Evolutionary conservation across 2,888 invertebrate genomes (phyloP).

Genomic region (Meloe dianella): DNA sequence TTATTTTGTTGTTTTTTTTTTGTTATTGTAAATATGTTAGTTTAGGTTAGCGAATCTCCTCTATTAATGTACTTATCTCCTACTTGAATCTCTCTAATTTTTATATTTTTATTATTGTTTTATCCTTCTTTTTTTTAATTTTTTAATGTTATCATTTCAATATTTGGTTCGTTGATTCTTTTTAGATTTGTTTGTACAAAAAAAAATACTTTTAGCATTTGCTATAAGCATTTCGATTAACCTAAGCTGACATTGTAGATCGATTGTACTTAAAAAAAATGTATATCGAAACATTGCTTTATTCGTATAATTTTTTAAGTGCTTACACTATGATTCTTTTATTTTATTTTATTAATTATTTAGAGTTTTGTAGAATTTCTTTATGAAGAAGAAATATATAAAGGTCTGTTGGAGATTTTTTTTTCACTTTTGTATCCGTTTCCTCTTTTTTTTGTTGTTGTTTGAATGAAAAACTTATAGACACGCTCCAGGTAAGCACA

Average conservation of each 20-base stretch:
- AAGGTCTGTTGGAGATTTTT: slow-evolving; percentile 29
- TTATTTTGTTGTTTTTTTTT: neutral
- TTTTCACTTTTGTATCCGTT: slow-evolving; percentile 21
- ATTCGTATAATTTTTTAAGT: slow-evolving; percentile 26
- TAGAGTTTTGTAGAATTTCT: slow-evolving; percentile 35
- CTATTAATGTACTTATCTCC: slow-evolving; percentile 12
- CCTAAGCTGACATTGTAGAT: slow-evolving; percentile 33
- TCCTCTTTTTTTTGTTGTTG: slow-evolving; percentile 16
- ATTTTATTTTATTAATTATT: slow-evolving; percentile 27
- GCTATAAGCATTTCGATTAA: slow-evolving; percentile 25
- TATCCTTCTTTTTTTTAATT: slow-evolving; percentile 1
- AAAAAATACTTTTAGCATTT: slow-evolving; percentile 11
- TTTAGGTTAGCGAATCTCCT: slow-evolving; percentile 34
- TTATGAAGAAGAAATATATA: slow-evolving; percentile 35
- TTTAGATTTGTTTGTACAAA: neutral
- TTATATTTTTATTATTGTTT: neutral
- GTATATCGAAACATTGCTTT: slow-evolving; percentile 29
- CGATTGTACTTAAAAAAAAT: slow-evolving; percentile 15
- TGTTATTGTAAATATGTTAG: slow-evolving; percentile 31
- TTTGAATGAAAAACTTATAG: neutral
- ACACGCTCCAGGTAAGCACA: slow-evolving; percentile 36
- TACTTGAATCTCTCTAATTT: slow-evolving; percentile 2
- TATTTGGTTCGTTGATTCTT: slow-evolving; percentile 29
- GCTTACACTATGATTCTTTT: no score
- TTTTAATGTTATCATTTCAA: slow-evolving; percentile 15